A percentile compares a stretch with the other conserved stretches of the same genome.
These are phyloP conservation scores for Sesia bembeciformis DNA, from an alignment of 2,888 invertebrate species.

Conservation along the genomic window DNA sequence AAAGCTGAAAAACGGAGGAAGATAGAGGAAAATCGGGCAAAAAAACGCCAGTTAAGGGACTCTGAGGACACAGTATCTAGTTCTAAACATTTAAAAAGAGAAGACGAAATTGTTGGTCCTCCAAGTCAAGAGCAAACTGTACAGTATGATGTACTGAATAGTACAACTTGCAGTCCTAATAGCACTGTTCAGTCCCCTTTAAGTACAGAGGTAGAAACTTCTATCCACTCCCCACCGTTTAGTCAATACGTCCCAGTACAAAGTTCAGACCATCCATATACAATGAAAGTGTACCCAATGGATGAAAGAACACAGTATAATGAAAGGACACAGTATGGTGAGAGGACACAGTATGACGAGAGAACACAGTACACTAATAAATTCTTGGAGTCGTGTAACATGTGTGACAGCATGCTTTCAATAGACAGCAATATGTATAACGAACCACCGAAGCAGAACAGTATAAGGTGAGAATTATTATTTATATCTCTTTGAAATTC, in stretches of 20 bases:
- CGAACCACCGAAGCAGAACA: slow-evolving; percentile 47
- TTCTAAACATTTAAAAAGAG: slow-evolving; percentile 72
- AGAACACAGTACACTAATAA: slow-evolving; percentile 33
- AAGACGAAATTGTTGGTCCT: slow-evolving; percentile 37
- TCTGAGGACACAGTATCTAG: slow-evolving; percentile 63
- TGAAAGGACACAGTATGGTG: slow-evolving; percentile 16
- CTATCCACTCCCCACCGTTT: slow-evolving; percentile 41
- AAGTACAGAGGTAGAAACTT: slow-evolving; percentile 43
- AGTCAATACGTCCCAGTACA: slow-evolving; percentile 26
- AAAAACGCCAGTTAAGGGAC: slow-evolving; percentile 71
- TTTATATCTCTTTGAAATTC: not conserved
- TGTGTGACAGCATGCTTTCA: slow-evolving; percentile 38
- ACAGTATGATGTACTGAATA: slow-evolving; percentile 53
- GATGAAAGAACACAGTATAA: slow-evolving; percentile 51
- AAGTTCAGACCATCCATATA: slow-evolving; percentile 30
- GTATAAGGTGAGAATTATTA: slow-evolving; percentile 43
- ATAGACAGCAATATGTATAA: slow-evolving; percentile 37
- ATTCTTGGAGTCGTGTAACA: slow-evolving; percentile 32
- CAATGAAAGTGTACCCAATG: slow-evolving; percentile 50
- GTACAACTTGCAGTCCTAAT: slow-evolving; percentile 59
- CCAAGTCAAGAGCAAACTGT: slow-evolving; percentile 30
- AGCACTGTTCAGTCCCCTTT: slow-evolving; percentile 53
- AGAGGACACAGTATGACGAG: not conserved
- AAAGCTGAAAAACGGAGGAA: slow-evolving; percentile 90
- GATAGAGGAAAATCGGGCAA: slow-evolving; percentile 89